Evolutionary conservation across 2,888 invertebrate species (phyloP).

Genomic region (Parelbella ahira): DNA sequence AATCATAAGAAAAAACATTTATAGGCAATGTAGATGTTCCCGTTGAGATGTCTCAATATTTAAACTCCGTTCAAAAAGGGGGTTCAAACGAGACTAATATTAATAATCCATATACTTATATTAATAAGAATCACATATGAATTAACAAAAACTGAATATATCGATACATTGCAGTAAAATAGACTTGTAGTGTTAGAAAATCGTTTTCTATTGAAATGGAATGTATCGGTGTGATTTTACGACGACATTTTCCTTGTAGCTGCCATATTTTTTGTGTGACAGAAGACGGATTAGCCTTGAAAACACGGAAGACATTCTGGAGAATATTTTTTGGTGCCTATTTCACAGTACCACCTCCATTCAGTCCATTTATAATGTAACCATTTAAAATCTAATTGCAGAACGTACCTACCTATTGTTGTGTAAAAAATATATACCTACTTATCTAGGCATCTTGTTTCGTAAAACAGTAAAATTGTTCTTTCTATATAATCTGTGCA

Average conservation of each 20-base stretch:
- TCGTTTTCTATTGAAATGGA: conserved; percentile 27
- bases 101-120: no score
- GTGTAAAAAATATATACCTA: conserved; percentile 2
- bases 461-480: no score
- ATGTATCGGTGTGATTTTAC: conserved; percentile 35
- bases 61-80: no score
- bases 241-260: conserved; percentile 43
- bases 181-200: conserved; percentile 3
- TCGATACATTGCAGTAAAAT: no score
- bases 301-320: conserved; percentile 56
- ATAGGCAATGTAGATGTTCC: no score
- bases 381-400: conserved; percentile 24
- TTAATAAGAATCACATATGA: no score
- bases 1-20: no score
- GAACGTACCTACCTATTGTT: conserved; percentile 13
- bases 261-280: conserved; percentile 44
- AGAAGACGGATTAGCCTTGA: conserved; percentile 48
- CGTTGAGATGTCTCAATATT: no score
- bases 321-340: conserved; percentile 39
- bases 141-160: not conserved
- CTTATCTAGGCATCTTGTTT: conserved; percentile 5
- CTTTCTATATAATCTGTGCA: no score
- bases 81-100: no score
- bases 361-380: conserved; percentile 22
- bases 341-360: conserved; percentile 21